Conservation (phyloP, 2,113 vertebrate species). For the Spilogale gracilis region DNA sequence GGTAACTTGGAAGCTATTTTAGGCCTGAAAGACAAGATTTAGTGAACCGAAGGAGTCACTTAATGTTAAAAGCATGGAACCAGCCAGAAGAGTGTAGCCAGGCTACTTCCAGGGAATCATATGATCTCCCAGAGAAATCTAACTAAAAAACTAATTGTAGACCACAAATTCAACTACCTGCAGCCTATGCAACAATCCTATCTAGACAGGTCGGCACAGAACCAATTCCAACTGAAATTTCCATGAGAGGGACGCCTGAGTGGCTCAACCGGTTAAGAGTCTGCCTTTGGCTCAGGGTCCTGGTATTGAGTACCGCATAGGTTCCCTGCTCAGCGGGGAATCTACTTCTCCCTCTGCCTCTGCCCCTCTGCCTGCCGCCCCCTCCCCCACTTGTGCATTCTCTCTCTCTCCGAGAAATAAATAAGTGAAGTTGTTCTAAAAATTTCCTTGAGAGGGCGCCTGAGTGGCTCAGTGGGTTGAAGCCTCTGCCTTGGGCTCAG, state of each 20-base stretch:
- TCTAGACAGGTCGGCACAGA: not conserved
- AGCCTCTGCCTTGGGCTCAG: no score
- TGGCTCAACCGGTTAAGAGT: not conserved
- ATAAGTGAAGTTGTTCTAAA: no score
- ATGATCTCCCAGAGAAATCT: not conserved
- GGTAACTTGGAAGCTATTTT: not conserved
- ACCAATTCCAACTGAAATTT: not conserved
- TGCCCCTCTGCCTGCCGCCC: no score
- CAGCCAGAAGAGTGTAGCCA: not conserved
- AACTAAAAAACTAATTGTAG: not conserved
- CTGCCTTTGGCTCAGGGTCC: not conserved
- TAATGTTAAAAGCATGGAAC: not conserved
- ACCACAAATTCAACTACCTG: not conserved
- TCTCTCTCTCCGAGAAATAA: not conserved
- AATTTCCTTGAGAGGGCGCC: no score
- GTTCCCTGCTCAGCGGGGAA: not conserved
- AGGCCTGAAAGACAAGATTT: not conserved
- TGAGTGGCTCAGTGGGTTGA: no score
- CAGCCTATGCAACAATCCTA: not conserved
- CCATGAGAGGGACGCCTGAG: not conserved
- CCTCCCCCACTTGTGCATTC: not conserved
- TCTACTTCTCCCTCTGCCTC: no score
- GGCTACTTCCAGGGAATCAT: not conserved
- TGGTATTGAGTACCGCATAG: not conserved
- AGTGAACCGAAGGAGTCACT: not conserved